Evolutionary conservation across 2,888 invertebrate genomes (phyloP), one percentile per base, ranked within the genome.

Genomic region (Calameuta pallipes): DNA sequence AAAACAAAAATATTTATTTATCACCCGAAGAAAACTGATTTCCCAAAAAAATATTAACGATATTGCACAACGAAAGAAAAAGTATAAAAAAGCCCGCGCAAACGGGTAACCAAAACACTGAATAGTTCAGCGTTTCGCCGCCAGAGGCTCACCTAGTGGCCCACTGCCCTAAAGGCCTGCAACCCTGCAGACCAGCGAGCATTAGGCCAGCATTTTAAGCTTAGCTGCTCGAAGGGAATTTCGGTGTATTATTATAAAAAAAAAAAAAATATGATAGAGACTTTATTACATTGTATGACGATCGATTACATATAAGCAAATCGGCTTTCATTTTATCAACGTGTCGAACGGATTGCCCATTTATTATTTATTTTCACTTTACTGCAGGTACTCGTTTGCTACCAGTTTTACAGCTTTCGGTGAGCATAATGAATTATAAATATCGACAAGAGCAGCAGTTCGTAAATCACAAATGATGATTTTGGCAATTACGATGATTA

Each of bases 391-490:
- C 56, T 23, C 41, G 41, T 23, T 41, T 41, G 41, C 41, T 41
- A 41, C 41, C 41, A 15, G 41, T 41, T 15, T 41, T 41, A 41
- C 41, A 41, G 15, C 41, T 41, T 41, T 41, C 41, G 41, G 4
- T 23, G 15, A 41, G 15, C 6, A 15, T 41, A 41, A 41, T 41
- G 41, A 41, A 41, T 41, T 41, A 15, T 78, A 78, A 85, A 81
- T 85, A 85, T 82, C 74, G 31, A 69, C 37, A 41, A 30, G 78
- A 36, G 37, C 37, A 87, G 85, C 85, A 78, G 69, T 30, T 92
- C 93, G 93, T 93, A 93, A 93, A 93, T 85, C 86, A 81, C 2
- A 23, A 56, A 56, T 56, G 78, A 81, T 79, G 79, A 80, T 82
- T 82, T 81, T 69, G 69, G 76, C 76, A 75, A 75, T 75, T 73